phyloP scores from a whole-genome alignment of 2,888 invertebrate species.

The Philhelius pedissequus region DNA sequence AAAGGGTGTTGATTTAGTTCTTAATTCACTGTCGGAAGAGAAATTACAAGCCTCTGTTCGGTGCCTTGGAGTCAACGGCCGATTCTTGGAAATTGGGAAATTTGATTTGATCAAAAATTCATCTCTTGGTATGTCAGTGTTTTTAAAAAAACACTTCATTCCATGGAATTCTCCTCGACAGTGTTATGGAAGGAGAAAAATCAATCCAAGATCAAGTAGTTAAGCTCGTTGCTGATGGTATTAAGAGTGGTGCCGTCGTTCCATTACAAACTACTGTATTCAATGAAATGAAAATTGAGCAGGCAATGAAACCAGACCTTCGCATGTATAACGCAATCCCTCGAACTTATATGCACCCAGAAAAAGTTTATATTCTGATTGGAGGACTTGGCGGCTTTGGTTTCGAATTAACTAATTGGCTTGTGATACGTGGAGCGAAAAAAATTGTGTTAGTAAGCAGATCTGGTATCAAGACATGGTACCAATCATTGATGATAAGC shows the following conservation, averaged over 20 bases:
- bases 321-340: conserved; percentile 89
- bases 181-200: conserved; percentile 88
- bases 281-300: conserved; percentile 91
- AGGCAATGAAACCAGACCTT: conserved; percentile 82
- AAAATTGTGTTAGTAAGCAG: conserved; percentile 92
- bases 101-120: conserved; percentile 94
- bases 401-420: conserved; percentile 94
- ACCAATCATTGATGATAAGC: conserved; percentile 91
- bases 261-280: conserved; percentile 95
- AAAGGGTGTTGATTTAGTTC: conserved; percentile 94
- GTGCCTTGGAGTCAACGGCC: conserved; percentile 93
- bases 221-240: conserved; percentile 89
- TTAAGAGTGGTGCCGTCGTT: conserved; percentile 91
- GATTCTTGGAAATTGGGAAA: conserved; percentile 99
- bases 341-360: conserved; percentile 90
- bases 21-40: conserved; percentile 98
- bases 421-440: conserved; percentile 91
- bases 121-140: conserved; percentile 91
- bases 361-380: conserved; percentile 87
- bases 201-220: conserved; percentile 88
- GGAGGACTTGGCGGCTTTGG: conserved; percentile 98
- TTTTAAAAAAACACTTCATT: conserved; percentile 97
- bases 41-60: conserved; percentile 96
- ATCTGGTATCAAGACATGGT: conserved; percentile 93
- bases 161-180: conserved; percentile 97